phyloP scores from a whole-genome alignment of 2,797 vertebrate species.

The Presbytis comata region DNA sequence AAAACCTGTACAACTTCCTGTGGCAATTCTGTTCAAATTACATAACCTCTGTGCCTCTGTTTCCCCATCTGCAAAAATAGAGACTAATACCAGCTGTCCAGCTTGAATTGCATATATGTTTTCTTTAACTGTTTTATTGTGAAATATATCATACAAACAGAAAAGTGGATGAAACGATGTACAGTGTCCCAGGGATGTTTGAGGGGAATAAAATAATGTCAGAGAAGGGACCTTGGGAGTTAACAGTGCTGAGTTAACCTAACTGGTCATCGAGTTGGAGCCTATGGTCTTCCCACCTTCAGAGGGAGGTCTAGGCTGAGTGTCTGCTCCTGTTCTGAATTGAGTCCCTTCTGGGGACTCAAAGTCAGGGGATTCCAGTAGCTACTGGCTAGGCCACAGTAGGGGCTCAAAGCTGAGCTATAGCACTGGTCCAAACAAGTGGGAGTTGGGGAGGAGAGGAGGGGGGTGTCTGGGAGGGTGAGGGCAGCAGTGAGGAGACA shows the following conservation, averaged over 20 bases:
- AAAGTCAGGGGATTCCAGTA: background rate
- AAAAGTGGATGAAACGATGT: background rate
- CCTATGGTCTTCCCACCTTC: background rate
- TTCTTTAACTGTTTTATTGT: background rate
- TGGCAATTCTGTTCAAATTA: background rate
- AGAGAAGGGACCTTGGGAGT: background rate
- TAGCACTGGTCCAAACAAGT: background rate
- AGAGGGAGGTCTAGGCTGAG: background rate
- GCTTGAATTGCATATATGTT: background rate
- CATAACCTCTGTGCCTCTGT: background rate
- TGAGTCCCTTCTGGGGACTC: background rate
- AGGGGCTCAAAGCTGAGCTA: background rate
- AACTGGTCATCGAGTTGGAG: background rate
- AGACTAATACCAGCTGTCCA: background rate
- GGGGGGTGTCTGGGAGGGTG: background rate
- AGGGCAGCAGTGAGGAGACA: background rate
- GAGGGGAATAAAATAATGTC: background rate
- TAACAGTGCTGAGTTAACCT: background rate
- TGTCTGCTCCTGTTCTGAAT: background rate
- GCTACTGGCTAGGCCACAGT: background rate
- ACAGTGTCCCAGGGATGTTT: background rate
- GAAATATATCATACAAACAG: background rate
- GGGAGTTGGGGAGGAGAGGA: background rate
- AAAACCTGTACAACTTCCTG: background rate
- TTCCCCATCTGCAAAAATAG: background rate